phyloP scores from a whole-genome alignment of 2,113 vertebrate genomes.

The Oreocharis arfaki region DNA sequence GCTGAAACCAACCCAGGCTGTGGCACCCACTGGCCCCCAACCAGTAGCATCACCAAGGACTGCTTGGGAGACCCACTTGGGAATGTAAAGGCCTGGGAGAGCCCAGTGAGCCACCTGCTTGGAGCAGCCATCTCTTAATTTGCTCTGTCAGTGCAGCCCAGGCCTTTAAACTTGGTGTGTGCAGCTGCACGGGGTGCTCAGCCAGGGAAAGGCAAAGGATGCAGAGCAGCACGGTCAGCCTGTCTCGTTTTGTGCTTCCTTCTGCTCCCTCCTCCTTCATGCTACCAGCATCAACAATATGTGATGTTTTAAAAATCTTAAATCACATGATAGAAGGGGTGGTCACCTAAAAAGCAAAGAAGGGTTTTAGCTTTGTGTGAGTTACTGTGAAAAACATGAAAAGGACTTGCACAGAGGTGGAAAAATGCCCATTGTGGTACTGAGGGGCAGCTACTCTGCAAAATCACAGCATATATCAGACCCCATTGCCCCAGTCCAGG shows the following conservation, averaged over 20 bases:
- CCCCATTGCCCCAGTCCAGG: background rate
- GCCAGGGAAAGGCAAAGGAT: background rate
- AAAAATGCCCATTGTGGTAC: background rate
- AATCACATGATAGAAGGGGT: background rate
- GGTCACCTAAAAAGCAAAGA: background rate
- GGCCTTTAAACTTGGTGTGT: background rate
- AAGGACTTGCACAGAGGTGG: background rate
- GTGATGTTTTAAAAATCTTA: background rate
- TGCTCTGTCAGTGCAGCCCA: background rate
- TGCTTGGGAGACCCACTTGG: background rate
- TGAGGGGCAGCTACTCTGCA: background rate
- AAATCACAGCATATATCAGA: background rate
- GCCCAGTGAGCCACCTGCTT: background rate
- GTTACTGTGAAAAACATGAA: background rate
- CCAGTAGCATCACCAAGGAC: background rate
- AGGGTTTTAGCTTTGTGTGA: background rate
- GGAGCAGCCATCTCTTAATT: background rate
- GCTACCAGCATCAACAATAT: background rate
- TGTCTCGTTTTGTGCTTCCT: background rate
- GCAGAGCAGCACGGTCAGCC: rapidly evolving
- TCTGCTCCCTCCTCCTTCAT: background rate
- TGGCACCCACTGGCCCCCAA: background rate
- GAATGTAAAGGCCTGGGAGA: background rate
- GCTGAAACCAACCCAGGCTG: background rate
- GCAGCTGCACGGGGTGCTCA: background rate